Percentiles rank a stretch among this genome's conserved stretches.
These are phyloP conservation scores for Pteromalus puparum DNA, from an alignment of 1,140 invertebrate genomes.

Conservation along the genomic window DNA sequence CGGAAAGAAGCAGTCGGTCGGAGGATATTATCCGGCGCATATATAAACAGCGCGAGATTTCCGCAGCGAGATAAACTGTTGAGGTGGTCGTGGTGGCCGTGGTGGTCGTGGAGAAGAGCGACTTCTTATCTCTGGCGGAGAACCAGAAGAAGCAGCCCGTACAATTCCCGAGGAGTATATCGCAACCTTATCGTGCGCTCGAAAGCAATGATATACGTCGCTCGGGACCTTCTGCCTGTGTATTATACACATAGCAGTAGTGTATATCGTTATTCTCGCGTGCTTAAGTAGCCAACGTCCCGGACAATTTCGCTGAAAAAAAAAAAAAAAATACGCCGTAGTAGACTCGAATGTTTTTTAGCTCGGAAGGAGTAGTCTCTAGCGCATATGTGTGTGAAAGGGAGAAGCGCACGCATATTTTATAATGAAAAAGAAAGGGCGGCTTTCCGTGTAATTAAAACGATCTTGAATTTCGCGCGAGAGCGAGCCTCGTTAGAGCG, in stretches of 20 bases:
- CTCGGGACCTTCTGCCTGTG: not conserved
- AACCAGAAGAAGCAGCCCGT: conserved; percentile 50
- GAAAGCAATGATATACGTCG: conserved; percentile 38
- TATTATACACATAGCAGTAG: not conserved
- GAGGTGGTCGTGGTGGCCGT: too few relatives aligned
- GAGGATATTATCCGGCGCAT: not conserved
- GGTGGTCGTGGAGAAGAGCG: conserved; percentile 1
- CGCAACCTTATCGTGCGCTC: conserved; percentile 49
- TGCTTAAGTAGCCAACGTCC: conserved; percentile 51
- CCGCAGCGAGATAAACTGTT: conserved; percentile 26
- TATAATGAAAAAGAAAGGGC: too few relatives aligned
- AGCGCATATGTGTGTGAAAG: too few relatives aligned
- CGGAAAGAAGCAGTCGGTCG: not conserved
- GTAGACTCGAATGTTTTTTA: not conserved
- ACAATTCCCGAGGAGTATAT: conserved; percentile 54
- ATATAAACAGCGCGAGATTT: conserved; percentile 31
- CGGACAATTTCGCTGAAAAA: conserved; percentile 43
- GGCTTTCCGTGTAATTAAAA: conserved; percentile 11
- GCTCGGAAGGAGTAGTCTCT: too few relatives aligned
- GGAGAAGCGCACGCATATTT: too few relatives aligned
- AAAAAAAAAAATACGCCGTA: not conserved
- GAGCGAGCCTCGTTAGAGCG: not conserved
- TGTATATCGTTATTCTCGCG: conserved; percentile 48
- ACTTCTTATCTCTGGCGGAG: conserved; percentile 55
- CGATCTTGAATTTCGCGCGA: not conserved